Percentiles rank a stretch among this genome's conserved stretches.
phyloP scores from a whole-genome alignment of 92 coral and sea anemone species.

The Epizoanthus rinbou region DNA sequence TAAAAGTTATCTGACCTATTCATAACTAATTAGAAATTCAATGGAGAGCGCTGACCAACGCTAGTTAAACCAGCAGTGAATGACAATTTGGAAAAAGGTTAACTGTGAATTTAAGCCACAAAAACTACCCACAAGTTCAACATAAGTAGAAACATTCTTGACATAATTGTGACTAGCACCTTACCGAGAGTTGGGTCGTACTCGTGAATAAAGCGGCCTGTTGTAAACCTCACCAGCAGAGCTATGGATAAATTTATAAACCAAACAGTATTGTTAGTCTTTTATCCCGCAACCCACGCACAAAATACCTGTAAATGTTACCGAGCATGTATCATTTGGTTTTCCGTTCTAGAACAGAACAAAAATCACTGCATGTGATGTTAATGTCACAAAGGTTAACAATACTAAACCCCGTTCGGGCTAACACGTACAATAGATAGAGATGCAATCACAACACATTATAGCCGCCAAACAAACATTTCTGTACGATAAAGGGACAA shows the following conservation, averaged over 20 bases:
- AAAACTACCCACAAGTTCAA: neutral
- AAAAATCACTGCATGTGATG: neutral
- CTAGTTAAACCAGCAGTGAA: neutral
- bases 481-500: neutral
- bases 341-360: neutral
- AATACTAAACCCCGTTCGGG: neutral
- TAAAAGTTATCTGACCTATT: too few species aligned
- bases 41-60: too few species aligned
- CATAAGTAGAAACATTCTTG: neutral
- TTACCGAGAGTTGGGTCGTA: conserved; percentile 89
- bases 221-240: conserved; percentile 79
- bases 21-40: neutral
- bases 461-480: neutral
- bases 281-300: too few species aligned
- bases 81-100: neutral
- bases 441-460: neutral
- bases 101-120: neutral
- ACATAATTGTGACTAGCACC: neutral
- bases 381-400: neutral
- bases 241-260: conserved; percentile 50
- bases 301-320: too few species aligned
- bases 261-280: too few species aligned
- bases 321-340: neutral
- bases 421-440: neutral
- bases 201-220: conserved; percentile 87